Percentiles rank a stretch among this genome's conserved stretches.
phyloP scores from a whole-genome alignment of 2,888 invertebrate genomes.

The Limnephilus auricula region DNA sequence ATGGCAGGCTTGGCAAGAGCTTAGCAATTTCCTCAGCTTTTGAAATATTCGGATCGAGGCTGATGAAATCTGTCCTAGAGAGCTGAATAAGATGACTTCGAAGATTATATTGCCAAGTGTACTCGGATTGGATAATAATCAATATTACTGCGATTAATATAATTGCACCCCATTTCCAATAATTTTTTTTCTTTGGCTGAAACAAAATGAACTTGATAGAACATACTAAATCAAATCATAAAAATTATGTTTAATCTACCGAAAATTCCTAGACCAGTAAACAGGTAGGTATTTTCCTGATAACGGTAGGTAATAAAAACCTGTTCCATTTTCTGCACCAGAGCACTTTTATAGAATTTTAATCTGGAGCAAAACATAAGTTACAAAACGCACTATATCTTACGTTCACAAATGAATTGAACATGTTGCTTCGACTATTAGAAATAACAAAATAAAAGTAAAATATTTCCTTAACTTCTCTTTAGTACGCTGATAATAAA shows the following conservation, averaged over 20 bases:
- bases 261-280: too few relatives aligned
- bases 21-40: slow-evolving; percentile 79
- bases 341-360: not conserved
- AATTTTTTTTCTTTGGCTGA: not conserved
- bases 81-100: not conserved
- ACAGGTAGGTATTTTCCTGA: not conserved
- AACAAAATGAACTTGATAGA: not conserved
- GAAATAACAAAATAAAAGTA: not conserved
- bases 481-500: not conserved
- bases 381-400: too few relatives aligned
- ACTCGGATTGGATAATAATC: not conserved
- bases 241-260: not conserved
- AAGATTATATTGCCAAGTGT: not conserved
- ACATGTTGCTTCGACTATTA: not conserved
- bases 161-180: not conserved
- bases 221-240: not conserved
- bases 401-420: not conserved
- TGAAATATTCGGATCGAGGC: not conserved
- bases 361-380: too few relatives aligned
- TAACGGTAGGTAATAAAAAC: not conserved
- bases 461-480: not conserved
- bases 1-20: slow-evolving; percentile 37
- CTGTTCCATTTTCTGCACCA: not conserved
- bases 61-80: not conserved
- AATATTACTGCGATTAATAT: not conserved